Base-by-base conservation (phyloP, 2,888 invertebrate genomes). In the Congeria kusceri region DNA sequence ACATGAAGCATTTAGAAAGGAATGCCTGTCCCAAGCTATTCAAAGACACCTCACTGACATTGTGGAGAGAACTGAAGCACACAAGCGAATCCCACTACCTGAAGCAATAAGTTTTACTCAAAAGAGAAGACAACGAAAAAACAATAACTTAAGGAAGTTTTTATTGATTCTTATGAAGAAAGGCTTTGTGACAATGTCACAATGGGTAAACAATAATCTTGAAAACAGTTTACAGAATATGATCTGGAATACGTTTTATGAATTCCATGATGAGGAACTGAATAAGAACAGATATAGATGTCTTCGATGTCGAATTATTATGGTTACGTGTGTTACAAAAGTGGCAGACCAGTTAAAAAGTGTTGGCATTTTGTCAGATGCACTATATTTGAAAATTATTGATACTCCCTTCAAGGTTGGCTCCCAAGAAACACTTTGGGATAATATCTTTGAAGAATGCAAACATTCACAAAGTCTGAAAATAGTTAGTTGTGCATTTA, bases 11-110 rank as follows among this genome's bases (percentile, higher is more conserved):
- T 77, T 77, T 46, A 56, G 68, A 9, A 39, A 61, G 23, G 80
- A 81, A 61, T 77, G 77, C 57, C 29, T 81, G 28, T 70, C 74
- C 0, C 74, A 74, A 57, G 80, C 80, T 0, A 77, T 81, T 20
- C 73, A 81, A 32, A 71, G 80, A 67, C 73, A 77, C 44, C 23
- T 71, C 18, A 71, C 71, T 23, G 80, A 77, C 61, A 18, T 81
- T 2, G 25, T 77, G 0, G 61, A 70, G 15, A 23, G 68, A 15
- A 3, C 27, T 11, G 27, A 49, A 18, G 29, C 62, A 18, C 27
- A 46, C 2, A 28, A 49, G 0, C 20, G 53, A 18, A 5, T 67
- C 7, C 27, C 53, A 13, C 57, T 63, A 2, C 72, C 67, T 9
- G n/a, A 53, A 11, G 73, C 63, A 70, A 46, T 81, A 0, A 67